Base-by-base conservation (phyloP, 1,140 invertebrate genomes). In the Zaprionus africanus region DNA sequence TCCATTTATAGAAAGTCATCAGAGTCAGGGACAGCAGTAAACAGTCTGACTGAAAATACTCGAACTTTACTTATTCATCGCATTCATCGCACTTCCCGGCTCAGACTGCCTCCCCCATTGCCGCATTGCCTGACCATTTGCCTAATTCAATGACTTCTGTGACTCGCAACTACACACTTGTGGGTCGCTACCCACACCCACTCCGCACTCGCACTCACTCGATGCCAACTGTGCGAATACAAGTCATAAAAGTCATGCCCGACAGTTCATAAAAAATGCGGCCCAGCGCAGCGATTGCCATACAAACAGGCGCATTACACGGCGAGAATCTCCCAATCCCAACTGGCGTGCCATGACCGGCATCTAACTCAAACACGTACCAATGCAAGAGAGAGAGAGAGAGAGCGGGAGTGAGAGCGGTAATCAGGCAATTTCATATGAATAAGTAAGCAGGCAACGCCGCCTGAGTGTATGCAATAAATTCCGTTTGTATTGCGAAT, bases 391-490 rank as follows among this genome's bases (percentile, higher is more conserved):
- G 36, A 31, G 31, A 15, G 26, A 38, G 11, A 57, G 53, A 51
- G 60, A 12, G 60, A 17, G 17, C 1, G 19, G 9, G 19, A 13
- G 19, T 78, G 65, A 56, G 79, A 60, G 53, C 84, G 72, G 84
- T 88, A 87, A 87, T 87, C 83, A 87, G 84, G 83, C 83, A 88
- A 88, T 88, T 88, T 76, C 84, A 87, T 87, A 87, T 87, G 80
- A 87, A 88, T 87, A 87, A 87, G 67, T 87, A 67, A 87, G 77
- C 84, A 87, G 84, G 84, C 77, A 67, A 78, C 80, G 67, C 69
- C 73, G 83, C 73, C 84, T 75, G 84, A 88, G 84, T 88, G 80
- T 82, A 72, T 78, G 83, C 74, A 88, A 87, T 87, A 87, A 87
- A 87, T 87, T 88, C 71, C 58, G 58, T 68, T 68, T 87, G 83